phyloP scores from a whole-genome alignment of 2,797 vertebrate species.

The Rhyacichthys aspro region DNA sequence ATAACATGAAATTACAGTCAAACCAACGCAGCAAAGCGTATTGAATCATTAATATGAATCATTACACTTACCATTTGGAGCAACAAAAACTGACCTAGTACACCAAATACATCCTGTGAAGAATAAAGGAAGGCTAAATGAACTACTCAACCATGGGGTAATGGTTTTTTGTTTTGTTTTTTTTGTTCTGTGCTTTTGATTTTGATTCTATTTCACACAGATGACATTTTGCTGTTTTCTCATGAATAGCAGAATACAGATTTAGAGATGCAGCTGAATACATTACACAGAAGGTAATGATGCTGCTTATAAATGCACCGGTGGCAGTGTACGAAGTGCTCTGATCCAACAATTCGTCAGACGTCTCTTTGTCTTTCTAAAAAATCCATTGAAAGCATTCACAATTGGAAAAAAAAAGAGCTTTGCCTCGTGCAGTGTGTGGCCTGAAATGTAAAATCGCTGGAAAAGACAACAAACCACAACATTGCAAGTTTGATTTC shows the following conservation, averaged over 20 bases:
- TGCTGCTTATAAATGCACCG: slow-evolving; percentile 36
- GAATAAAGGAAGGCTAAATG: no score
- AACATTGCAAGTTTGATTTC: slow-evolving; percentile 3
- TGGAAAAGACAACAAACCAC: background rate
- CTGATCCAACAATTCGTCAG: slow-evolving; percentile 20
- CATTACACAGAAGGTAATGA: slow-evolving; percentile 3
- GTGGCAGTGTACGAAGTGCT: slow-evolving; percentile 31
- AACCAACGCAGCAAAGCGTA: no score
- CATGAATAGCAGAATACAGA: slow-evolving; percentile 2
- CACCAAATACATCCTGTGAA: no score
- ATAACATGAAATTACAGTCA: no score
- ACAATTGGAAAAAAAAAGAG: slow-evolving; percentile 28
- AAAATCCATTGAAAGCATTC: slow-evolving; percentile 37
- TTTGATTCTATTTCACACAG: background rate
- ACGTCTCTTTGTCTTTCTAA: slow-evolving; percentile 39
- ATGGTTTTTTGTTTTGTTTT: no score
- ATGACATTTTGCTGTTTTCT: background rate
- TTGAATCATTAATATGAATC: no score
- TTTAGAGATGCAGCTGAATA: background rate
- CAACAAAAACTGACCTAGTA: no score
- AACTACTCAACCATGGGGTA: no score
- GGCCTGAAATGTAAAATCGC: background rate
- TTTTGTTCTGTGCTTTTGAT: background rate
- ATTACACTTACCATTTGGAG: no score
- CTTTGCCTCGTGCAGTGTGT: background rate